Evolutionary conservation across 2,888 invertebrate genomes (phyloP), one percentile per base, ranked within the genome.

Genomic region (Drosophila ezoana): DNA sequence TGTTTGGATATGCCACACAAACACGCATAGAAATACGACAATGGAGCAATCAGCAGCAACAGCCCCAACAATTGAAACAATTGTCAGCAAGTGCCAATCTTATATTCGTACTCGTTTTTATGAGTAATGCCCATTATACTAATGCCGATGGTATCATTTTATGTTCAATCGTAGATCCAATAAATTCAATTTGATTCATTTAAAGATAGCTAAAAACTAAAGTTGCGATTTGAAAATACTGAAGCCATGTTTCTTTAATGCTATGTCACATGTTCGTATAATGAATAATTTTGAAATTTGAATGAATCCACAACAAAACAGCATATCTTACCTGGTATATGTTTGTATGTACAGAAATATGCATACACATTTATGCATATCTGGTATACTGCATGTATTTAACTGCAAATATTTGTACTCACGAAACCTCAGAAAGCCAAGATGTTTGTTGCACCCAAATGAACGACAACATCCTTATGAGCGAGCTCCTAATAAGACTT

Each of bases 371-470:
- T 53, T 40, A 20, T 54, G 60, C 45, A 74, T 44, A 47, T 66
- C 73, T 72, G 68, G 54, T 69, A 67, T 68, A 54, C 68, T 70
- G 62, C 67, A 59, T 75, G 62, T 74, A 70, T 79, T 74, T 71
- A 69, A 62, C 52, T 28, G 78, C 78, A 83, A 83, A 86, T 86
- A 84, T 83, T 87, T 84, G 82, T 56, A 48, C 61, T 66, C 58
- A 70, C 71, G 59, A 64, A 72, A 78, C 72, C 79, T 60, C 78
- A 87, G 81, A 72, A 87, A 87, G 87, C 85, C 82, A 85, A 84
- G 85, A 87, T 80, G 72, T 79, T 81, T 79, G 82, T 66, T 73
- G 64, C 76, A 16, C 51, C 61, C 23, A 72, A 71, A 64, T 66
- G 80, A 74, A 67, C 40, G 59, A 64, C 59, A 56, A 41, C 56